Evolutionary conservation across 2,888 invertebrate genomes (phyloP), one percentile per base, ranked within the genome.

Genomic region (Entomobrya proxima): DNA sequence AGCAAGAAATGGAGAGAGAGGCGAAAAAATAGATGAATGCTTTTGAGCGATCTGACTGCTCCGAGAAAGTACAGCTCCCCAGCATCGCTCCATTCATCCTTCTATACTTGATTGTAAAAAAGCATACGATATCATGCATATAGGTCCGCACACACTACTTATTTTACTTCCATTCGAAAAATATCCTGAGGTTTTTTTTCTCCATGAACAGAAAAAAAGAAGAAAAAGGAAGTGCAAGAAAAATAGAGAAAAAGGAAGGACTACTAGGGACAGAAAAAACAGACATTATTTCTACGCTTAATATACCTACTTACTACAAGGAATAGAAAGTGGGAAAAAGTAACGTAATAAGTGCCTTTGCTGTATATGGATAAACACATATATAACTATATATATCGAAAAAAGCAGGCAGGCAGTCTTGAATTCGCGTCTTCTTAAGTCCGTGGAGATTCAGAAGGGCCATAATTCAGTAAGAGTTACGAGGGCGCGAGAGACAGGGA

Each of bases 401-500:
- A 87, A 80, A 86, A 85, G 82, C 81, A 85, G 77, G 80, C 82
- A 85, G 87, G 61, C 61, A 61, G 64, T 18, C 86, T 88, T 89
- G 89, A 89, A 89, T 89, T 89, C 88, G 89, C 89, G 89, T 89
- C 89, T 89, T 89, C 89, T 88, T 89, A 89, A 89, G 90, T 90
- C 90, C 90, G 88, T 88, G 87, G 90, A 90, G 90, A 90, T 90
- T 90, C 89, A 88, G 87, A 87, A 87, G 87, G 93, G 93, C 94
- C 94, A 95, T 95, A 95, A 95, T 95, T 95, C 95, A 95, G 95
- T 93, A 93, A 93, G 94, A 95, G 95, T 96, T 95, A 96, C 95
- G 95, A 94, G 94, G 95, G 94, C 94, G 95, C 95, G 95, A 95
- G 95, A 95, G 96, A 96, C 96, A 95, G 95, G 95, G 95, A 96